Conservation (phyloP, 2,888 invertebrate genomes). For the Drosophila paramelanica region DNA sequence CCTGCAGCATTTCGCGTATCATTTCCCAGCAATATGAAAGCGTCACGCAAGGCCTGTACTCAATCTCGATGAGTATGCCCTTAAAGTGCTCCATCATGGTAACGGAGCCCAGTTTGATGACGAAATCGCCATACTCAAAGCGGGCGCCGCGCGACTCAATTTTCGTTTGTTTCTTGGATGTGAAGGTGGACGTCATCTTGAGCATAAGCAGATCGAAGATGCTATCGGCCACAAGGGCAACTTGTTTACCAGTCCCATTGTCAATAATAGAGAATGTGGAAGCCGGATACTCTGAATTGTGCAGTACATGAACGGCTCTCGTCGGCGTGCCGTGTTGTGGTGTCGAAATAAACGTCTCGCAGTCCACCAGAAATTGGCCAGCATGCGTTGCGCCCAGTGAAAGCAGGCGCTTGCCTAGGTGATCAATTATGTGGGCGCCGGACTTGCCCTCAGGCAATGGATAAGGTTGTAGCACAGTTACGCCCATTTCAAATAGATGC, state of each 20-base stretch:
- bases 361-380: slow-evolving; percentile 97
- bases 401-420: slow-evolving; percentile 92
- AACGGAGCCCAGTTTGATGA: slow-evolving; percentile 96
- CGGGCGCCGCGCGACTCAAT: slow-evolving; percentile 95
- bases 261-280: slow-evolving; percentile 97
- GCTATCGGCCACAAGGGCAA: slow-evolving; percentile 95
- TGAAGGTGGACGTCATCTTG: slow-evolving; percentile 94
- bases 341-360: slow-evolving; percentile 95
- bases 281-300: slow-evolving; percentile 97
- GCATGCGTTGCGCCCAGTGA: slow-evolving; percentile 93
- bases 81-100: slow-evolving; percentile 97
- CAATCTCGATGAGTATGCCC: slow-evolving; percentile 96
- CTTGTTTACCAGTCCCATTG: slow-evolving; percentile 91
- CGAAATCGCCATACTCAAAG: slow-evolving; percentile 95
- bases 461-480: slow-evolving; percentile 90
- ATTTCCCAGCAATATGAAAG: slow-evolving; percentile 96
- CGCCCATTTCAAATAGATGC: slow-evolving; percentile 71
- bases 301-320: slow-evolving; percentile 95
- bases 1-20: slow-evolving; percentile 95
- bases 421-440: slow-evolving; percentile 95
- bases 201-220: slow-evolving; percentile 95
- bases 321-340: slow-evolving; percentile 88
- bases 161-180: slow-evolving; percentile 94
- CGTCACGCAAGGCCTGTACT: slow-evolving; percentile 95
- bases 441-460: slow-evolving; percentile 95